These are phyloP conservation scores for Pelagia noctiluca DNA, from an alignment of 30 jellyfish, hydroid and myxozoan species.

Conservation along the genomic window DNA sequence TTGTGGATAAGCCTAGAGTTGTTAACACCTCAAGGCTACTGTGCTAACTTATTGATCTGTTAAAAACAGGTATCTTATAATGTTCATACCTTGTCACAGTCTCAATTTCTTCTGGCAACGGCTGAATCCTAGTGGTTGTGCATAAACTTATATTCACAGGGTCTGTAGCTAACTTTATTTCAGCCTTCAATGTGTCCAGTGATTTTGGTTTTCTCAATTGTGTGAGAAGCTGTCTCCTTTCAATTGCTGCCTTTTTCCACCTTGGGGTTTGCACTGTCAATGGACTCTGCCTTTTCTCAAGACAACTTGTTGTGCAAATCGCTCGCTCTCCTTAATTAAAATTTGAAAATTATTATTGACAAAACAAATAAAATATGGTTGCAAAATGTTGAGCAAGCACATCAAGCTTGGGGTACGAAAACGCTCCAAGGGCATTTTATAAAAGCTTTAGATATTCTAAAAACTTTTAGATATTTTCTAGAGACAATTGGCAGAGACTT, in stretches of 20 bases:
- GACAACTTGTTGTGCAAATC: slow-evolving; percentile 32
- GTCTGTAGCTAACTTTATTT: slow-evolving; percentile 41
- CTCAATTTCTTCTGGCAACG: slow-evolving; percentile 41
- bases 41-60: no score
- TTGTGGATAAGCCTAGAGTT: no score
- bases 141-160: slow-evolving; percentile 39
- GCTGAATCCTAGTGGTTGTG: slow-evolving; percentile 49
- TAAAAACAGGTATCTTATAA: neutral
- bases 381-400: no score
- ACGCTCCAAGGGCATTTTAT: no score
- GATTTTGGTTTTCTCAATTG: slow-evolving; percentile 66
- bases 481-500: no score
- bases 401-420: no score
- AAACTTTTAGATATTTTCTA: no score
- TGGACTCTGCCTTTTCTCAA: slow-evolving; percentile 79
- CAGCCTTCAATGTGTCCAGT: slow-evolving; percentile 60
- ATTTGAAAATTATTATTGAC: neutral
- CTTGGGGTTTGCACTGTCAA: slow-evolving; percentile 75
- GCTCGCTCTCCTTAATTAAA: slow-evolving; percentile 52
- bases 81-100: slow-evolving; percentile 15
- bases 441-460: no score
- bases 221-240: slow-evolving; percentile 67
- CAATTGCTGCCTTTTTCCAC: slow-evolving; percentile 81
- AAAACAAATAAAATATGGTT: no score
- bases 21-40: no score